Evolutionary conservation across 2,888 invertebrate species (phyloP).

Genomic region (Pristionchus japonicus): DNA sequence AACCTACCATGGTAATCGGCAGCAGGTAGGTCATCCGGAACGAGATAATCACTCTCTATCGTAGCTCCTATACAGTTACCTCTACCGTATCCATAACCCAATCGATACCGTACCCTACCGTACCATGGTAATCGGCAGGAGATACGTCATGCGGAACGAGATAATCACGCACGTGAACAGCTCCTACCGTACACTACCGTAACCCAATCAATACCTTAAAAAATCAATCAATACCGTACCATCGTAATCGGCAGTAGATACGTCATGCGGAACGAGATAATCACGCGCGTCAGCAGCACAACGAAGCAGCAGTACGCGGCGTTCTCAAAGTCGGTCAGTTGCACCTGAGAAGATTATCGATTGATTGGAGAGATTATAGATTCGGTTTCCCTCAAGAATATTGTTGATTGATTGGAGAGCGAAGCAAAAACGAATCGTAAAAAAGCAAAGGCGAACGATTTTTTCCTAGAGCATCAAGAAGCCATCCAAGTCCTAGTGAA

Average conservation of each 20-base stretch:
- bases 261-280: constrained; percentile 94
- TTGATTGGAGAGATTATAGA: no score
- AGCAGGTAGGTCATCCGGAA: constrained; percentile 95
- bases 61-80: constrained; percentile 83
- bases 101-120: constrained; percentile 18
- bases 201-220: no score
- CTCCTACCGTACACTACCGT: constrained; percentile 80
- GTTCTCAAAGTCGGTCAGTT: constrained; percentile 99
- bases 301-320: constrained; percentile 98
- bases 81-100: not conserved
- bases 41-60: constrained; percentile 95
- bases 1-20: constrained; percentile 84
- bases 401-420: no score
- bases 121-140: constrained; percentile 86
- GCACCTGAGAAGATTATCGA: constrained; percentile 79
- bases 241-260: constrained; percentile 90
- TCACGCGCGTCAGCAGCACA: constrained; percentile 93
- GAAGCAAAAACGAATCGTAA: no score
- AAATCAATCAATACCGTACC: no score
- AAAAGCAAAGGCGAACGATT: no score
- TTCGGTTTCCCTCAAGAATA: no score
- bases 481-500: no score
- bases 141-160: constrained; percentile 94
- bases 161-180: constrained; percentile 94
- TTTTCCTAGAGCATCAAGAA: no score